Evolutionary conservation across 2,888 invertebrate genomes (phyloP).

Genomic region (Cerastoderma edule): DNA sequence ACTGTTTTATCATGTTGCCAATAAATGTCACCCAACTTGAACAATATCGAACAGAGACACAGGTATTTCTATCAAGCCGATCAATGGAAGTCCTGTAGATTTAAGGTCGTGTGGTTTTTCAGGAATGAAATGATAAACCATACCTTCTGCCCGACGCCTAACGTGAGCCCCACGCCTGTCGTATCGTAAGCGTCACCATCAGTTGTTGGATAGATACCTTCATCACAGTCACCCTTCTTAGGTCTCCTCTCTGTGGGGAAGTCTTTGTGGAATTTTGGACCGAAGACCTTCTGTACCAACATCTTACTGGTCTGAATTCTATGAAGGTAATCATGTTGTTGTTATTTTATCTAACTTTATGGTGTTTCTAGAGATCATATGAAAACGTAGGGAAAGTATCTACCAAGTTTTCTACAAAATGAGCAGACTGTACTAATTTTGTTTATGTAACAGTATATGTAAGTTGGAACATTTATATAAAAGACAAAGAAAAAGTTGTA

Average conservation of each 20-base stretch:
- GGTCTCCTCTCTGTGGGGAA: slow-evolving; percentile 59
- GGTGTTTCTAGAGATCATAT: too few relatives aligned
- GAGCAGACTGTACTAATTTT: too few relatives aligned
- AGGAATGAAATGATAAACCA: slow-evolving; percentile 11
- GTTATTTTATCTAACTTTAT: too few relatives aligned
- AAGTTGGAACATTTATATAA: too few relatives aligned
- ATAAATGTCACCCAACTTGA: too few relatives aligned
- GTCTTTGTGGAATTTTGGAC: slow-evolving; percentile 61
- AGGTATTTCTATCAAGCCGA: not conserved
- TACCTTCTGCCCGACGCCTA: slow-evolving; percentile 52
- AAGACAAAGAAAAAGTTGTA: too few relatives aligned
- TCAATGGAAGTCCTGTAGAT: not conserved
- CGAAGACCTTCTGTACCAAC: slow-evolving; percentile 63
- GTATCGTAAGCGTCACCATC: slow-evolving; percentile 37
- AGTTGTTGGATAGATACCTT: slow-evolving; percentile 60
- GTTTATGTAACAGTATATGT: too few relatives aligned
- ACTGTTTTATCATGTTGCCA: too few relatives aligned
- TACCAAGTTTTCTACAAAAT: too few relatives aligned
- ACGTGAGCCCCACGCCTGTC: slow-evolving; percentile 44
- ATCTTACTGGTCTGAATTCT: slow-evolving; percentile 59
- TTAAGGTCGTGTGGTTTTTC: not conserved
- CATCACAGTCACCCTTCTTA: slow-evolving; percentile 42
- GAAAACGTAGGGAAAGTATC: too few relatives aligned
- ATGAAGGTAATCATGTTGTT: too few relatives aligned
- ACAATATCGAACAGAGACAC: too few relatives aligned